These are phyloP conservation scores for Chiloscyllium plagiosum DNA, from an alignment of 2,113 vertebrate genomes.

Conservation along the genomic window DNA sequence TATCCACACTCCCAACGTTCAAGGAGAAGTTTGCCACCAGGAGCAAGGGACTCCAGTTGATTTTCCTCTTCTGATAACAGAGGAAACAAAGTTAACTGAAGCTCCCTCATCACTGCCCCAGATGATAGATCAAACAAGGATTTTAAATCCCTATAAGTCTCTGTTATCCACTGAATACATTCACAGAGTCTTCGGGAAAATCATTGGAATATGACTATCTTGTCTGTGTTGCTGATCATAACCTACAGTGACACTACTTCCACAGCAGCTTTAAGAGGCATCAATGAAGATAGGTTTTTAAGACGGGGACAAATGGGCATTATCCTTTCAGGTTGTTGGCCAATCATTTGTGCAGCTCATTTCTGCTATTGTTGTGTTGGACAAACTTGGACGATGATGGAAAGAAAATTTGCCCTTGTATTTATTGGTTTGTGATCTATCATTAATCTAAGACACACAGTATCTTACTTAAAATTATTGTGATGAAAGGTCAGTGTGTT, in stretches of 20 bases:
- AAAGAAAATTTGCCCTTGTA: neutral
- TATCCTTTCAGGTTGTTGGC: neutral
- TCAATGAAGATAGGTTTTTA: neutral
- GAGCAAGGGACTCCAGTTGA: neutral
- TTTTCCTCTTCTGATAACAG: neutral
- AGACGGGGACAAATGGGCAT: neutral
- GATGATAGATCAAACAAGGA: neutral
- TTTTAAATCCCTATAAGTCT: neutral
- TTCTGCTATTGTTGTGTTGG: neutral
- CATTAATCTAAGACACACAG: neutral
- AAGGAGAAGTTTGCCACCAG: neutral
- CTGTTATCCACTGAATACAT: neutral
- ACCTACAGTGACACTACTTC: neutral
- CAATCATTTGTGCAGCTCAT: neutral
- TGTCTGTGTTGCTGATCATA: neutral
- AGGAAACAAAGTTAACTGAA: neutral
- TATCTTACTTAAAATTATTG: neutral
- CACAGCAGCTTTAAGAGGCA: neutral
- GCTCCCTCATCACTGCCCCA: neutral
- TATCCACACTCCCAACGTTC: neutral
- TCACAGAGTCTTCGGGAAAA: neutral
- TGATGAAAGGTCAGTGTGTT: neutral
- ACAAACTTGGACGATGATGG: neutral
- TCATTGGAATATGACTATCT: neutral
- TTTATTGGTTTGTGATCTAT: neutral